Base-by-base conservation (phyloP, 2,888 invertebrate species). In the Chironomus tentans region DNA sequence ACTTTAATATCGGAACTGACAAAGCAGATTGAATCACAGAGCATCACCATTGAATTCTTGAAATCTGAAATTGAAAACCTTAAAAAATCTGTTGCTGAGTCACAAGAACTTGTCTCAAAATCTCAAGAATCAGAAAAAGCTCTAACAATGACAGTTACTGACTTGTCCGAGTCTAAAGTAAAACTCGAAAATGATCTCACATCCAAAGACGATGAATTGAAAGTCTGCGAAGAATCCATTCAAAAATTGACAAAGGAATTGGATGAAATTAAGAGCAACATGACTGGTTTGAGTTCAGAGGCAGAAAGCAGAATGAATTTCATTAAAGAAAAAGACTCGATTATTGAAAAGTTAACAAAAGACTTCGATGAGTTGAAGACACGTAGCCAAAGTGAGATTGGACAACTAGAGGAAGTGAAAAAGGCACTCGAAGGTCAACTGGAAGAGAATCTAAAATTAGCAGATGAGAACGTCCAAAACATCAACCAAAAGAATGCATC, bases 361-460 rank as follows among this genome's bases (percentile, higher is more conserved):
- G 83, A 79, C 80, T 85, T 3, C 82, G 82, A 70, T 79, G 83
- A 76, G n/a, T 78, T 81, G 12, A 83, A 82, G 73, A 80, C 81
- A 71, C 78, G 79, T 10, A 78, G 84, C 50, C 81, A 73, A 28
- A 46, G 12, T 18, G 18, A 18, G 15, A 4, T 62, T 2, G 10
- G 18, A 2, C 50, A 73, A 18, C 28, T 73, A 18, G 21, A 46
- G 18, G 15, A 4, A 1, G 3, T n/a, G 2, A 73, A 65, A n/a
- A 83, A 77, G 80, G 84, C 84, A 61, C 81, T 88, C 72, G 86
- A 85, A 69, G 85, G 85, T 1, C 87, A 88, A 79, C 80, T 88
- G 76, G 86, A 87, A 78, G 81, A 87, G 78, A 84, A 87, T 62
- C 18, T 80, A 13, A 78, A 77, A 2, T 38, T 48, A 6, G 81